phyloP scores from a whole-genome alignment of 2,888 invertebrate species.

The Trichopoda pennipes region DNA sequence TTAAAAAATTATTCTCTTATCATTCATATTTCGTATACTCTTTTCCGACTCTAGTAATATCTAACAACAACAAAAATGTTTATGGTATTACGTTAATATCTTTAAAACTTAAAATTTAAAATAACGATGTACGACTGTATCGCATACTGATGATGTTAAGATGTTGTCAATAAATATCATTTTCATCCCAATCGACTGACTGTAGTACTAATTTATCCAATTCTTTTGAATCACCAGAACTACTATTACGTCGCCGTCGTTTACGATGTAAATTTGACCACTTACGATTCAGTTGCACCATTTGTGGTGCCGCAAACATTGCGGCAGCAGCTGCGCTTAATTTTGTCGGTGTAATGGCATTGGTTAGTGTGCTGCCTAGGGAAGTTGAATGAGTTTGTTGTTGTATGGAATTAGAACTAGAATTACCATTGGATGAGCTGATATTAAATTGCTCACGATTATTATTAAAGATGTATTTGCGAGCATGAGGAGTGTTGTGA shows the following conservation, averaged over 20 bases:
- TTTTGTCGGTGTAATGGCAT: slow-evolving; percentile 77
- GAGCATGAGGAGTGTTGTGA: slow-evolving; percentile 63
- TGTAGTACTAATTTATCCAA: slow-evolving; percentile 80
- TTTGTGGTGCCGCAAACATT: slow-evolving; percentile 79
- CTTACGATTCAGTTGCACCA: slow-evolving; percentile 79
- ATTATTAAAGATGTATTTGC: slow-evolving; percentile 76
- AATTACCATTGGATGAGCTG: slow-evolving; percentile 72
- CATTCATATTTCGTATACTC: background rate
- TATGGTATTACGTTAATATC: background rate
- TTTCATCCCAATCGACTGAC: slow-evolving; percentile 81
- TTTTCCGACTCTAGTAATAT: background rate
- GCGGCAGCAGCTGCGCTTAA: slow-evolving; percentile 78
- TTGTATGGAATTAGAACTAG: slow-evolving; percentile 65
- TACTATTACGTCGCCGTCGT: slow-evolving; percentile 78
- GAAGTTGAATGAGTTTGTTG: slow-evolving; percentile 68
- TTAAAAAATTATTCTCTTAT: background rate
- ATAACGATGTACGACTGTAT: slow-evolving; percentile 21
- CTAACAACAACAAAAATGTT: too few relatives aligned
- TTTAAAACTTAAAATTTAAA: slow-evolving; percentile 33
- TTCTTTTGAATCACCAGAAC: slow-evolving; percentile 80
- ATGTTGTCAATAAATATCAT: slow-evolving; percentile 78
- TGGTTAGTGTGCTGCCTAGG: slow-evolving; percentile 69
- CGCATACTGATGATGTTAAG: slow-evolving; percentile 10
- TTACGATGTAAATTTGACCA: slow-evolving; percentile 79
- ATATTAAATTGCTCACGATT: slow-evolving; percentile 78